Evolutionary conservation across 2,888 invertebrate species (phyloP).

Genomic region (Papilio demoleus): DNA sequence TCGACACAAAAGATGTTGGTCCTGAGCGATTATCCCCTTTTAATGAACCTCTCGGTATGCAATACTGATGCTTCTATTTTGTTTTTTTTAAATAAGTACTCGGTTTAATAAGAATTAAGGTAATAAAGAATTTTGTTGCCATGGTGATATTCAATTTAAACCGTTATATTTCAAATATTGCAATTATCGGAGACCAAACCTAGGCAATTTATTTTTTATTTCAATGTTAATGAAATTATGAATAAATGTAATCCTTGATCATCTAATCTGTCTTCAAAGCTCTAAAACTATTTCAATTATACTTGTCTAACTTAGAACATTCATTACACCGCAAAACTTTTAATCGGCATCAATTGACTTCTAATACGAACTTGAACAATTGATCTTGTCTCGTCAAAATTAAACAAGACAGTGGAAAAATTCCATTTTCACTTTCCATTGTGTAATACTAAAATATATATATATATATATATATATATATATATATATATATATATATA

Average conservation of each 20-base stretch:
- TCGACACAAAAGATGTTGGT: slow-evolving; percentile 38
- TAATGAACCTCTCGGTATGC: slow-evolving; percentile 36
- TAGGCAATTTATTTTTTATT: background rate
- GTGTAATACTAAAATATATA: too few relatives aligned
- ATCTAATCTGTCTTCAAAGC: background rate
- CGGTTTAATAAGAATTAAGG: too few relatives aligned
- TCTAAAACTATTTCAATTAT: slow-evolving; percentile 7
- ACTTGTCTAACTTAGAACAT: slow-evolving; percentile 5
- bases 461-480: too few relatives aligned
- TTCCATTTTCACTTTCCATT: background rate
- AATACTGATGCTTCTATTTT: slow-evolving; percentile 26
- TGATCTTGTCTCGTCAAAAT: background rate
- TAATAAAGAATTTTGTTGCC: too few relatives aligned
- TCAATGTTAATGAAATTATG: background rate
- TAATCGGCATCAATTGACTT: slow-evolving; percentile 5
- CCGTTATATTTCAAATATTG: too few relatives aligned
- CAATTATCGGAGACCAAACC: background rate
- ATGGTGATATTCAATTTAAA: too few relatives aligned
- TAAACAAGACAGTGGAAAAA: background rate
- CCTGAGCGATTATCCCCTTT: slow-evolving; percentile 38
- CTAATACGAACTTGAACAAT: background rate
- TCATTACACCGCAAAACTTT: background rate
- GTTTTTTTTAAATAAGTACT: too few relatives aligned
- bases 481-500: too few relatives aligned
- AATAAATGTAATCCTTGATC: background rate